A percentile compares a stretch with the other conserved stretches of the same genome.
phyloP scores from a whole-genome alignment of 2,113 vertebrate species.

The Proterorhinus semilunaris region DNA sequence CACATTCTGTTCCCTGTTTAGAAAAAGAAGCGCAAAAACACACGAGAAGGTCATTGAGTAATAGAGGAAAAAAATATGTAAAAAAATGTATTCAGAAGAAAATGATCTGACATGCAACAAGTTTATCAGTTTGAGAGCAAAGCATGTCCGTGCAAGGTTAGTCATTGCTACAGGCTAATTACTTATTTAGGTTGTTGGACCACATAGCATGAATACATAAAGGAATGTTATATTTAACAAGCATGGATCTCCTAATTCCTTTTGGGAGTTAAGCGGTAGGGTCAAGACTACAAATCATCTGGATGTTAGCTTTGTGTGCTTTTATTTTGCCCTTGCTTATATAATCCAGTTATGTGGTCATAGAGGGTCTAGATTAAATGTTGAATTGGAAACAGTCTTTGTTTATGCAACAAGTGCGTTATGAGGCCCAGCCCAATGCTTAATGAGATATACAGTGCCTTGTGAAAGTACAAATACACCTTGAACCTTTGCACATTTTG shows the following conservation, averaged over 20 bases:
- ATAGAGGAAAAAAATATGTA: constrained; percentile 50
- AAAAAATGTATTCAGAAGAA: constrained; percentile 45
- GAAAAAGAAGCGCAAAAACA: background rate
- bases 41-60: constrained; percentile 41
- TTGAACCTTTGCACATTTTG: too few species aligned
- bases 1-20: background rate
- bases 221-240: too few species aligned
- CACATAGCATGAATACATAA: background rate
- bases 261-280: background rate
- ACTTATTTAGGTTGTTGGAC: background rate
- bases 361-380: constrained; percentile 52
- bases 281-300: background rate
- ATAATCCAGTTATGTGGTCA: background rate
- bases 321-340: background rate
- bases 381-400: constrained; percentile 41
- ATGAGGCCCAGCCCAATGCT: constrained; percentile 25
- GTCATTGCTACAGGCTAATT: background rate
- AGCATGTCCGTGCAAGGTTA: background rate
- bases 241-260: background rate
- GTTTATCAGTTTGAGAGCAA: background rate
- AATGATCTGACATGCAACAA: constrained; percentile 20
- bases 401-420: constrained; percentile 49
- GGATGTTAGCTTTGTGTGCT: background rate
- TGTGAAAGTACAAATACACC: too few species aligned
- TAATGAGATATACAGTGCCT: constrained; percentile 37